Percentiles rank a stretch among this genome's conserved stretches.
These are phyloP conservation scores for Nasonovia ribisnigri DNA, from an alignment of 2,888 invertebrate species.

Conservation along the genomic window DNA sequence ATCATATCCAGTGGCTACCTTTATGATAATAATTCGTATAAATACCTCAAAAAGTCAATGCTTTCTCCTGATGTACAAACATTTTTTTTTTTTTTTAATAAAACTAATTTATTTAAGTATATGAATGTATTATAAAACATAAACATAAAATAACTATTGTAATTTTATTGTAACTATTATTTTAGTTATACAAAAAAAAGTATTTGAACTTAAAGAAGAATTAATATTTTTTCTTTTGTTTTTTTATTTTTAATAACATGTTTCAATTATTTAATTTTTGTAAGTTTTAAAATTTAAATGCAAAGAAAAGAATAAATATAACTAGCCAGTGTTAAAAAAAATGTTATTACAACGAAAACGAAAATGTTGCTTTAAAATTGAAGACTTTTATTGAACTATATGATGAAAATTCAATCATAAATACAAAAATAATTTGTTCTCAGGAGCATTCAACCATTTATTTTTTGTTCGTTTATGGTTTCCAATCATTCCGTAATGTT, in stretches of 20 bases:
- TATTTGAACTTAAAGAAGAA: neutral
- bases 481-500: neutral
- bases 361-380: neutral
- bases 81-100: neutral
- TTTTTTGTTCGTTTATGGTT: neutral
- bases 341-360: neutral
- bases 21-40: neutral
- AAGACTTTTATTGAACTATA: slow-evolving; percentile 17
- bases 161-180: neutral
- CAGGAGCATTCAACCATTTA: neutral
- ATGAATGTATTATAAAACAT: neutral
- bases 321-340: neutral
- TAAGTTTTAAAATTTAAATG: neutral
- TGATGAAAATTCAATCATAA: slow-evolving; percentile 18
- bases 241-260: neutral
- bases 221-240: neutral
- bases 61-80: neutral
- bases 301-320: neutral
- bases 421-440: neutral
- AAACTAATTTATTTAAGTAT: neutral
- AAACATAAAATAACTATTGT: neutral
- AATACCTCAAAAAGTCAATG: neutral
- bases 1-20: neutral
- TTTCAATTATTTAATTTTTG: neutral
- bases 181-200: neutral